Conservation (phyloP, 2,888 invertebrate species). For the Alentia gelatinosa region DNA sequence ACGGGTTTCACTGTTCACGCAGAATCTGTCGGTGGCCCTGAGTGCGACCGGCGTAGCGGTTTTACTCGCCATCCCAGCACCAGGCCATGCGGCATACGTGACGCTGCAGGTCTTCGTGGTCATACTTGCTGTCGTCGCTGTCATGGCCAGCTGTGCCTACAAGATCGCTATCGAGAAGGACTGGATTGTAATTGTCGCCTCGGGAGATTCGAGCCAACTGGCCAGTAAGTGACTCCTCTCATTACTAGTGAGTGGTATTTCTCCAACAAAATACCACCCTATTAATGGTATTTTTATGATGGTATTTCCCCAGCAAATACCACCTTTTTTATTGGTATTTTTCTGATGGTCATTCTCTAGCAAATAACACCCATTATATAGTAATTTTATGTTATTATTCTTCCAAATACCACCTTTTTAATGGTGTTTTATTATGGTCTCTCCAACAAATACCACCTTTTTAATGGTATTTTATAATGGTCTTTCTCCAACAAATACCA, state of each 20-base stretch:
- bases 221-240: slow-evolving; percentile 80
- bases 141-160: slow-evolving; percentile 76
- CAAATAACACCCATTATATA: too few relatives aligned
- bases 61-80: slow-evolving; percentile 66
- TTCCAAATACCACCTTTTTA: too few relatives aligned
- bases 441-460: too few relatives aligned
- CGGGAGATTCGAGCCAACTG: slow-evolving; percentile 73
- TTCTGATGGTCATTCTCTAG: too few relatives aligned
- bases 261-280: too few relatives aligned
- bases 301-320: too few relatives aligned
- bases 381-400: too few relatives aligned
- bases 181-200: slow-evolving; percentile 81
- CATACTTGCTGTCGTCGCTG: slow-evolving; percentile 61
- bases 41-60: slow-evolving; percentile 80
- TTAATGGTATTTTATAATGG: too few relatives aligned
- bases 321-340: slow-evolving; percentile 1
- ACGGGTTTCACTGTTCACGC: slow-evolving; percentile 79
- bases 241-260: too few relatives aligned
- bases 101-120: slow-evolving; percentile 59
- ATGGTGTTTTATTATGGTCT: too few relatives aligned
- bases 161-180: slow-evolving; percentile 81
- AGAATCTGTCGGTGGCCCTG: slow-evolving; percentile 80
- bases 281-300: too few relatives aligned
- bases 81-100: slow-evolving; percentile 55
- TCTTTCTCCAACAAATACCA: too few relatives aligned